Evolutionary conservation across 1,140 invertebrate genomes (phyloP).

Genomic region (Drosophila sproati): DNA sequence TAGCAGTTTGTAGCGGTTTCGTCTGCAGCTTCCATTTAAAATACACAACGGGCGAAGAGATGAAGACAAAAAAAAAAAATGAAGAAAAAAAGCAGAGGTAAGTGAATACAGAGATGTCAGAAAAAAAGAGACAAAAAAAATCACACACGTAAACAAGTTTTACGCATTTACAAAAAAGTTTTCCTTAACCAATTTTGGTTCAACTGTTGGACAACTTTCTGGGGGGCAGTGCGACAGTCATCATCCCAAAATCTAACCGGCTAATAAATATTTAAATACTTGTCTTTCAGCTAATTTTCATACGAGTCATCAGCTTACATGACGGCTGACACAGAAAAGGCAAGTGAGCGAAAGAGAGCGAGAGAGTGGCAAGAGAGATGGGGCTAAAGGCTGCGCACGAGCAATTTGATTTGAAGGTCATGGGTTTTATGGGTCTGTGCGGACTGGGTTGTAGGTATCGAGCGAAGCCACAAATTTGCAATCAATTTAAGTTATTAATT

Average conservation of each 20-base stretch:
- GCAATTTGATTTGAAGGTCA: slow-evolving; percentile 43
- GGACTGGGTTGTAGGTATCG: neutral
- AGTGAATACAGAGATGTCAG: slow-evolving; percentile 48
- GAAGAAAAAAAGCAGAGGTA: neutral
- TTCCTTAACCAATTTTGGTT: slow-evolving; percentile 38
- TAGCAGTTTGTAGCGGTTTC: slow-evolving; percentile 5
- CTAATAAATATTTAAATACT: slow-evolving; percentile 40
- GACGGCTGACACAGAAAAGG: neutral
- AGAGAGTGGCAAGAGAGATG: neutral
- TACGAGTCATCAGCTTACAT: slow-evolving; percentile 27
- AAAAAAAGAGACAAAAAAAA: slow-evolving; percentile 34
- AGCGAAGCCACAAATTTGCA: neutral
- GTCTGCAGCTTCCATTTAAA: slow-evolving; percentile 50
- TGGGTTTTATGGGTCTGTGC: slow-evolving; percentile 7
- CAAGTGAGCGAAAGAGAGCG: neutral
- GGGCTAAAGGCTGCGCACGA: slow-evolving; percentile 16
- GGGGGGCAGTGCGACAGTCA: slow-evolving; percentile 19
- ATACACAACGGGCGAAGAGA: slow-evolving; percentile 39
- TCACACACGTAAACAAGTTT: slow-evolving; percentile 70
- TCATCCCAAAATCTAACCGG: slow-evolving; percentile 18
- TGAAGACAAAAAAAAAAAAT: slow-evolving; percentile 25
- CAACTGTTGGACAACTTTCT: slow-evolving; percentile 53
- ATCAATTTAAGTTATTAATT: slow-evolving; percentile 24
- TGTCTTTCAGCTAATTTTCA: slow-evolving; percentile 41
- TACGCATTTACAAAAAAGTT: slow-evolving; percentile 71